Evolutionary conservation across 2,113 vertebrate species (phyloP).

Genomic region (Burhinus bistriatus): DNA sequence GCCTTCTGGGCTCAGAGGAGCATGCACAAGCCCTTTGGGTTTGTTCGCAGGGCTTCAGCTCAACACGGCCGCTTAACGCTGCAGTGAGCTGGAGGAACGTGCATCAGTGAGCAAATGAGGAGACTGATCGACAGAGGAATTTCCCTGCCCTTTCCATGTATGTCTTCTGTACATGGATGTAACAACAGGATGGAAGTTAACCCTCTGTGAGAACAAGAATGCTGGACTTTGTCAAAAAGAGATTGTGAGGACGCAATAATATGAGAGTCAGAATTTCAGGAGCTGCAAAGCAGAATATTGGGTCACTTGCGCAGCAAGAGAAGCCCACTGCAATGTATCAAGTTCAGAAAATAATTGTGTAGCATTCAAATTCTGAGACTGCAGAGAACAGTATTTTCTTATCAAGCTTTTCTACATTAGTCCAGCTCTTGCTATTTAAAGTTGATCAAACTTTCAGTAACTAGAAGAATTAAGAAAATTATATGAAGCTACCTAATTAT

Average conservation of each 20-base stretch:
- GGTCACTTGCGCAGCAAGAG: background rate
- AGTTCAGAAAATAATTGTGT: background rate
- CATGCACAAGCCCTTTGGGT: background rate
- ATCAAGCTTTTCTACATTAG: background rate
- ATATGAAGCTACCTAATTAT: background rate
- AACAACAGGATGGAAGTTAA: background rate
- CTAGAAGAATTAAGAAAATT: background rate
- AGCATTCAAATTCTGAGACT: background rate
- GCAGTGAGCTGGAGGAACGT: background rate
- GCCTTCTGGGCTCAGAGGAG: background rate
- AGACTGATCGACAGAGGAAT: background rate
- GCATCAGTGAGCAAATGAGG: background rate
- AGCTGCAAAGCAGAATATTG: background rate
- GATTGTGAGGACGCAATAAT: background rate
- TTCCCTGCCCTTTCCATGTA: background rate
- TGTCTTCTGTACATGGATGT: background rate
- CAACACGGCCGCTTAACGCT: fast-evolving
- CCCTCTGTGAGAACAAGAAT: background rate
- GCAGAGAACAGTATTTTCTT: background rate
- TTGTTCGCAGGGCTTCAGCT: background rate
- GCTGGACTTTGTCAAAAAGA: background rate
- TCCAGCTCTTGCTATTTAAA: background rate
- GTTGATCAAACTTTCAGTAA: background rate
- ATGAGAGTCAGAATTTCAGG: background rate
- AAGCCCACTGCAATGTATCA: background rate